These are phyloP conservation scores for Porphyrio hochstetteri DNA, from an alignment of 2,113 vertebrate species.

Conservation along the genomic window DNA sequence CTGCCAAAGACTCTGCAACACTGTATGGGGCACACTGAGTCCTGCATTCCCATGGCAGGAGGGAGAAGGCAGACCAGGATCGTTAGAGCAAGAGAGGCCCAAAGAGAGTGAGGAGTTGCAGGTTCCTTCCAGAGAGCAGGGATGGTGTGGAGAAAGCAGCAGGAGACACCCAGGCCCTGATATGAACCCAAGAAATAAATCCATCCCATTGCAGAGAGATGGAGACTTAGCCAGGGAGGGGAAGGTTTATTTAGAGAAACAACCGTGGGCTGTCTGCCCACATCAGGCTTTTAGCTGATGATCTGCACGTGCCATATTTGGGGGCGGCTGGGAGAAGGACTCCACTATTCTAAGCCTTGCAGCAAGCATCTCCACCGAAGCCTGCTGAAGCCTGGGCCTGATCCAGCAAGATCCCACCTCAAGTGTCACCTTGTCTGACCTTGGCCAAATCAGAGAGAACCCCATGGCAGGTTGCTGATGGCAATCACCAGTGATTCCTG, in stretches of 20 bases:
- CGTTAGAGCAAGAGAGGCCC: background rate
- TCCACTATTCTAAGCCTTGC: constrained; percentile 27
- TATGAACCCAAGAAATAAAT: background rate
- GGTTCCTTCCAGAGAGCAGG: background rate
- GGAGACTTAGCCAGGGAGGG: constrained; percentile 36
- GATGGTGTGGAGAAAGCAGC: background rate
- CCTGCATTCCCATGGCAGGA: background rate
- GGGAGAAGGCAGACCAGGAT: background rate
- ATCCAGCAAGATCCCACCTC: background rate
- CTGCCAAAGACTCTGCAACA: background rate
- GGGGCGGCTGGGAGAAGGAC: constrained; percentile 49
- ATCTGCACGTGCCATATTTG: constrained; percentile 34
- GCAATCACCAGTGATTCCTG: background rate
- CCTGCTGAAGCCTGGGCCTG: background rate
- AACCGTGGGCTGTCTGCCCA: constrained; percentile 67
- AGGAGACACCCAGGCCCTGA: background rate
- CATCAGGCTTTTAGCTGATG: constrained; percentile 58
- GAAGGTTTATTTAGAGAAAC: constrained; percentile 65
- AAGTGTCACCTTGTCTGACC: background rate
- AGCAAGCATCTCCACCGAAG: background rate
- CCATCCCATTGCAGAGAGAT: background rate
- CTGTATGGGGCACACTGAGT: fast-evolving
- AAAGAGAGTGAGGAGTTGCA: background rate
- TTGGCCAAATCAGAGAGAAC: background rate
- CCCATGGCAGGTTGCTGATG: fast-evolving